Percentiles rank a stretch among this genome's conserved stretches.
These are phyloP conservation scores for Felis chaus DNA, from an alignment of 2,113 vertebrate genomes.

Conservation along the genomic window DNA sequence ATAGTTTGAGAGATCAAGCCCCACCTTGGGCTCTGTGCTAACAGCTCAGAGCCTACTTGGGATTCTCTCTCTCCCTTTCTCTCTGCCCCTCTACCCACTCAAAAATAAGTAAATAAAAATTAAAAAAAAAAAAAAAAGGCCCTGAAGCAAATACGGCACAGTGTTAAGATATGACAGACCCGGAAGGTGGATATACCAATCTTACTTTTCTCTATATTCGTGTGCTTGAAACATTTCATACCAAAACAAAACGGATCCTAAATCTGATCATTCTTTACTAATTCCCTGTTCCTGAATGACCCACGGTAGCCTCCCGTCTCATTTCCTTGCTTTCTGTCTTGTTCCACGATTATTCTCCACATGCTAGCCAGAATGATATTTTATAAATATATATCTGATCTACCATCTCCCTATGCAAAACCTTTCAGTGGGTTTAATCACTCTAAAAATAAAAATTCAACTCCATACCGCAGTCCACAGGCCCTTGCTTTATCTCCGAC, in stretches of 20 bases:
- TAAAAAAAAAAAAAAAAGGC: background rate
- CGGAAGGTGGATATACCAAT: background rate
- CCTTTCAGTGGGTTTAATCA: background rate
- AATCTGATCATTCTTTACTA: background rate
- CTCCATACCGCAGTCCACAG: background rate
- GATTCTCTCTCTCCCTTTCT: no score
- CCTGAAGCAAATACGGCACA: background rate
- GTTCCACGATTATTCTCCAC: background rate
- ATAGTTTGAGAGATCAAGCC: no score
- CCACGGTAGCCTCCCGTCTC: background rate
- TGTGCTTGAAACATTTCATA: conserved; percentile 20
- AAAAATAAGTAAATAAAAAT: no score
- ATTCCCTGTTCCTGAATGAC: background rate
- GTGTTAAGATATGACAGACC: background rate
- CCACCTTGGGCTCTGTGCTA: no score
- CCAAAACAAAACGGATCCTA: background rate
- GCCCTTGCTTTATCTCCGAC: background rate
- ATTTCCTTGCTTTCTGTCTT: background rate
- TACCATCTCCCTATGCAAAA: background rate
- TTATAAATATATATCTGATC: background rate
- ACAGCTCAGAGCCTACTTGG: no score
- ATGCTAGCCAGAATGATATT: background rate
- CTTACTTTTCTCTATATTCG: background rate
- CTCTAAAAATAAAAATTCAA: background rate
- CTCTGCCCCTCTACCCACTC: no score